Conservation (phyloP, 2,113 vertebrate genomes). For the Cervus canadensis region DNA sequence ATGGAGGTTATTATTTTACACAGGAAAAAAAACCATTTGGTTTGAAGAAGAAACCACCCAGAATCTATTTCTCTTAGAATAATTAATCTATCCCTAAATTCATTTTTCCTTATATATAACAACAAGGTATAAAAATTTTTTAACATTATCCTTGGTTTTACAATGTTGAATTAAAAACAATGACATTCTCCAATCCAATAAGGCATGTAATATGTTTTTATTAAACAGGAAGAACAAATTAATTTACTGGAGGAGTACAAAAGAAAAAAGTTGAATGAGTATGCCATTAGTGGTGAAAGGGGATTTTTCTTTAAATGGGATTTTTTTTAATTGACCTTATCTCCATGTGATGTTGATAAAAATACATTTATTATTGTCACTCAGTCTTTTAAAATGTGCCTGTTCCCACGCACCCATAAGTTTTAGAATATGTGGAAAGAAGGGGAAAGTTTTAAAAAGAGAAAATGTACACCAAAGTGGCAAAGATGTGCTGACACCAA, state of each 20-base stretch:
- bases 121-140: background rate
- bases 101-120: background rate
- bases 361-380: background rate
- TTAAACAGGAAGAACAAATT: background rate
- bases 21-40: background rate
- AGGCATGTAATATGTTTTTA: background rate
- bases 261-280: background rate
- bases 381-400: background rate
- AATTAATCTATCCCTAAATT: background rate
- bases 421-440: background rate
- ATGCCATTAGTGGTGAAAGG: background rate
- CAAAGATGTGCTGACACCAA: background rate
- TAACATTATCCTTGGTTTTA: background rate
- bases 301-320: background rate
- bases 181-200: background rate
- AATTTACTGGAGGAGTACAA: background rate
- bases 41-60: background rate
- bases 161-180: background rate
- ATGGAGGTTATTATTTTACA: background rate
- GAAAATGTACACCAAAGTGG: background rate
- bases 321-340: background rate
- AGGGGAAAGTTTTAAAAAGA: background rate
- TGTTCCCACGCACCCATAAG: background rate
- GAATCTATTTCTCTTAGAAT: background rate
- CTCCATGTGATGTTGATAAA: background rate